Evolutionary conservation across 2,888 invertebrate genomes (phyloP).

Genomic region (Elmis aenea): DNA sequence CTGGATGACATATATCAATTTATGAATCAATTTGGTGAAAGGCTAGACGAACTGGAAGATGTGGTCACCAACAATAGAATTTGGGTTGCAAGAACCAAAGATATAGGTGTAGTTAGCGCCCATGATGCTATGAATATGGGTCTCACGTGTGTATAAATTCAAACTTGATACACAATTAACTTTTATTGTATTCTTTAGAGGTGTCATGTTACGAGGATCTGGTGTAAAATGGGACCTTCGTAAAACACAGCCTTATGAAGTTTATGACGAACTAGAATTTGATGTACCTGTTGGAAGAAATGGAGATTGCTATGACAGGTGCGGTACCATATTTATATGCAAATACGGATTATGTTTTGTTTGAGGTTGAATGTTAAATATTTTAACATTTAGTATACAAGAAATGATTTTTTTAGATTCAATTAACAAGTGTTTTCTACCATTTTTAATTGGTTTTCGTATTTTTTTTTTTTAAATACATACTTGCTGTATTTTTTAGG

Average conservation of each 20-base stretch:
- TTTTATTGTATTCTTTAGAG: conserved; percentile 44
- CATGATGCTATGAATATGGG: conserved; percentile 74
- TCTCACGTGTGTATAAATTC: conserved; percentile 48
- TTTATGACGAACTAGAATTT: conserved; percentile 76
- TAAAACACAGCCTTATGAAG: conserved; percentile 78
- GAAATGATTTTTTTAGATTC: too few relatives aligned
- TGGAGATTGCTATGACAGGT: conserved; percentile 82
- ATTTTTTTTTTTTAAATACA: too few relatives aligned
- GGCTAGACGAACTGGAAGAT: conserved; percentile 84
- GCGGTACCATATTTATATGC: neutral
- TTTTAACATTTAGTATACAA: too few relatives aligned
- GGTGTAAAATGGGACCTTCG: conserved; percentile 88
- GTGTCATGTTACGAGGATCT: conserved; percentile 72
- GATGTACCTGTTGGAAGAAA: conserved; percentile 75
- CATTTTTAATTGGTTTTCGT: too few relatives aligned
- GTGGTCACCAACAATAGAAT: conserved; percentile 70
- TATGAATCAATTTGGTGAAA: conserved; percentile 59
- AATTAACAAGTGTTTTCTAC: too few relatives aligned
- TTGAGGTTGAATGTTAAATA: too few relatives aligned
- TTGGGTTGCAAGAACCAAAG: conserved; percentile 65
- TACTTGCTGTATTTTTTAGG: conserved; percentile 23
- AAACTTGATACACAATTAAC: neutral
- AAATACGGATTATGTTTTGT: neutral
- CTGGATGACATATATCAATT: conserved; percentile 76
- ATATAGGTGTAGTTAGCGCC: conserved; percentile 67